Base-by-base conservation (phyloP, 2,113 vertebrate genomes). In the Platysteira castanea region DNA sequence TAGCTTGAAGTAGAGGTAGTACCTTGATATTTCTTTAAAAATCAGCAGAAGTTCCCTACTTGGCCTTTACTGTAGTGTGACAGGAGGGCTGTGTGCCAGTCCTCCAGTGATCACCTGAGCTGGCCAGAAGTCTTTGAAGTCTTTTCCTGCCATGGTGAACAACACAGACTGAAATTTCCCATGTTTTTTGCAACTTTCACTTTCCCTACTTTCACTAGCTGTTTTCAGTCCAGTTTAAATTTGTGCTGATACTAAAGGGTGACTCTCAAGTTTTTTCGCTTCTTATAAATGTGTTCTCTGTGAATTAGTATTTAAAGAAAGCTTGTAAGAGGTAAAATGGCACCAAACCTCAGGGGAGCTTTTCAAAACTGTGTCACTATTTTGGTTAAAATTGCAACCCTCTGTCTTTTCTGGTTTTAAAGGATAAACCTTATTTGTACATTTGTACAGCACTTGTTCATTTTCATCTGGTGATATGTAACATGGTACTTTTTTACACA, bases 401-500 rank as follows among this genome's bases (percentile, higher is more conserved):
- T 41, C 39, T 82, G 8, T 7, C 42, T 54, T 73, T 86, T 11
- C 39, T 9, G 4, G 16, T 47, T 77, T 75, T 57, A 47, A 94
- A 89, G 71, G 56, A 70, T 84, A 79, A 39, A 47, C 46, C 37
- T 60, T 81, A 1, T 79, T 95, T 84, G 20, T 64, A 74, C 19
- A 12, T 94, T 85, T 54, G 41, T 71, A 42, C 41, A 67, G 27
- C 78, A 35, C 59, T 85, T 80, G 15, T 73, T 93, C 69, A 10
- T 97, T 95, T 96, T 91, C 83, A 79, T 89, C 13, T 76, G 76
- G 71, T 86, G 83, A 82, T 93, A 79, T 2, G 20, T 81, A 95
- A 88, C 75, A 21, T 67, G 78, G 13, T 91, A 52, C 84, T 95
- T 95, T 93, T 92, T 94, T 97, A 95, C 96, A 90, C 87, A 91